phyloP scores from a whole-genome alignment of 2,797 vertebrate genomes.

The Melanotaenia parkinsoni region DNA sequence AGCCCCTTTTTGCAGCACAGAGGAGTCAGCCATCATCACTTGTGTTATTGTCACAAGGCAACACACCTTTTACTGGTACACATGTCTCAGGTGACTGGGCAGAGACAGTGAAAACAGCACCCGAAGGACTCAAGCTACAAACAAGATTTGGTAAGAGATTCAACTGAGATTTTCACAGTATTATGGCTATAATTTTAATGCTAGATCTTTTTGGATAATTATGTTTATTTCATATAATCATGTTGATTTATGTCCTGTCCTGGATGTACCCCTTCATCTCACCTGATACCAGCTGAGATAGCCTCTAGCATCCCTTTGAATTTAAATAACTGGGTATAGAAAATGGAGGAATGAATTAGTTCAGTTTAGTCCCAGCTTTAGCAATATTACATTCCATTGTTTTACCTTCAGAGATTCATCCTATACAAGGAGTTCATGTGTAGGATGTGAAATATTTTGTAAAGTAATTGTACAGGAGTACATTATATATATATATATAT shows the following conservation, averaged over 20 bases:
- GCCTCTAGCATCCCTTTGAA: no score
- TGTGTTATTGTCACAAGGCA: constrained; percentile 23
- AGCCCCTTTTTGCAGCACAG: constrained; percentile 1
- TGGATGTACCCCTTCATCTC: no score
- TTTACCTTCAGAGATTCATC: not conserved
- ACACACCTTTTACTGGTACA: constrained; percentile 48
- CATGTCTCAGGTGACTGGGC: constrained; percentile 51
- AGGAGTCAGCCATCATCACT: constrained; percentile 22
- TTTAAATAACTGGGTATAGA: no score
- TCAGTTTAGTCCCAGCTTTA: no score
- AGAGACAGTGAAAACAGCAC: constrained; percentile 17
- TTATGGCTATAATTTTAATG: not conserved
- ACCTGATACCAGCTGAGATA: no score
- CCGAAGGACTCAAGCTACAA: constrained; percentile 3
- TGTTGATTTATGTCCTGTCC: no score
- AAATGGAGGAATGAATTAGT: no score
- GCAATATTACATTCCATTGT: not conserved
- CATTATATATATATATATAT: not conserved
- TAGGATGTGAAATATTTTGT: not conserved
- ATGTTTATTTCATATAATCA: no score
- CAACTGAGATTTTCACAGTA: constrained; percentile 40
- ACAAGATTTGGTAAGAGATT: constrained; percentile 55
- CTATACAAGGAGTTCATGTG: not conserved
- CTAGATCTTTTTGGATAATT: not conserved
- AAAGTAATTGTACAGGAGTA: not conserved